Evolutionary conservation across 2,113 vertebrate species (phyloP).

Genomic region (Panthera uncia): DNA sequence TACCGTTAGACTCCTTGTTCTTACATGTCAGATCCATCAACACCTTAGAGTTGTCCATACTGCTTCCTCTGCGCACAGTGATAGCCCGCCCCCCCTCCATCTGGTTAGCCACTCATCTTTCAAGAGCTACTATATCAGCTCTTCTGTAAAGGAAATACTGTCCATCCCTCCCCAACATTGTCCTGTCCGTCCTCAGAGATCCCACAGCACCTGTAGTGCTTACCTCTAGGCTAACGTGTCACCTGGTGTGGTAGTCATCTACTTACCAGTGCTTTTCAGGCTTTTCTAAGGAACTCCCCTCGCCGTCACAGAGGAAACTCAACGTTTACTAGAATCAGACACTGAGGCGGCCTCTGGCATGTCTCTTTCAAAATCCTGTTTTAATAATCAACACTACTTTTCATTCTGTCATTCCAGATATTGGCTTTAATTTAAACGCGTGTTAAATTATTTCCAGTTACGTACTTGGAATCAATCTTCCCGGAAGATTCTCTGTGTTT

Average conservation of each 20-base stretch:
- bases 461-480: neutral
- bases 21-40: neutral
- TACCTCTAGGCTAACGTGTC: neutral
- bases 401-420: neutral
- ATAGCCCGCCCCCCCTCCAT: too few species aligned
- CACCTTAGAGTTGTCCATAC: neutral
- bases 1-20: neutral
- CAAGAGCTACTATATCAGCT: neutral
- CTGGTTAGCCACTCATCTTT: neutral
- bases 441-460: neutral
- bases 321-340: neutral
- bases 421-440: neutral
- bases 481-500: neutral
- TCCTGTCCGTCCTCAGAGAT: neutral
- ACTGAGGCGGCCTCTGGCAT: neutral
- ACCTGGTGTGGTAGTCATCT: neutral
- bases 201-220: neutral
- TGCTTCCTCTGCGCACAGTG: neutral
- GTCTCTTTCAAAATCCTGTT: neutral
- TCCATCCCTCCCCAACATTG: neutral
- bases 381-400: neutral
- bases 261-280: neutral
- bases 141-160: neutral
- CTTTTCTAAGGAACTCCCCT: neutral
- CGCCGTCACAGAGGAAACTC: neutral